Conservation (phyloP, 2,113 vertebrate species). For the Clinocottus analis region DNA sequence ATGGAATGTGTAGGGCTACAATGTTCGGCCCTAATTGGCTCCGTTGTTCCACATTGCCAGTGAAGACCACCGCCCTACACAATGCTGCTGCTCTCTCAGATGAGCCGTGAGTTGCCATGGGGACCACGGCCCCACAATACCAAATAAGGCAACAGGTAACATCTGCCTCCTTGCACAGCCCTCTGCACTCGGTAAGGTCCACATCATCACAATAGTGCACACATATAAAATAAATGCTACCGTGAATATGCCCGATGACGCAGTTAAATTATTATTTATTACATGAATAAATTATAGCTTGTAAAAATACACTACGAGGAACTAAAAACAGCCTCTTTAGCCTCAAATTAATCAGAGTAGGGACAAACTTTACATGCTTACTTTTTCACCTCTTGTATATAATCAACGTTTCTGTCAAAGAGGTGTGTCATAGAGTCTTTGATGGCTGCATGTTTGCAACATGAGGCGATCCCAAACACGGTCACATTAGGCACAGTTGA, state of each 20-base stretch:
- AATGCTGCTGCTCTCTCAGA: slow-evolving; percentile 64
- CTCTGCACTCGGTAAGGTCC: slow-evolving; percentile 52
- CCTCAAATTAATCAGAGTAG: neutral
- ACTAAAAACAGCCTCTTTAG: neutral
- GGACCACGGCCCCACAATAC: slow-evolving; percentile 72
- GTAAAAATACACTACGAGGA: neutral
- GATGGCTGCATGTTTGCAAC: slow-evolving; percentile 96
- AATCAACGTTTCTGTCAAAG: slow-evolving; percentile 95
- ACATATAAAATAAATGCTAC: neutral
- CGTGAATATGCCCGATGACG: neutral
- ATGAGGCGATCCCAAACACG: slow-evolving; percentile 95
- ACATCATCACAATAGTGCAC: slow-evolving; percentile 45
- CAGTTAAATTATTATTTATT: neutral
- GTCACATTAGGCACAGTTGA: slow-evolving; percentile 92
- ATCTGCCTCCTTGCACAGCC: slow-evolving; percentile 70
- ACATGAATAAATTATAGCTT: neutral
- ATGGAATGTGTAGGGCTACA: slow-evolving; percentile 35
- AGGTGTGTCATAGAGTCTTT: slow-evolving; percentile 94
- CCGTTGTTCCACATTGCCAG: slow-evolving; percentile 58
- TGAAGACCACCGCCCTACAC: slow-evolving; percentile 65
- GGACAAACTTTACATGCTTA: slow-evolving; percentile 78
- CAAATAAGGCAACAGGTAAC: slow-evolving; percentile 77
- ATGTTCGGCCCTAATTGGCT: slow-evolving; percentile 55
- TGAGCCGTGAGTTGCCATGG: slow-evolving; percentile 81
- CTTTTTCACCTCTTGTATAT: slow-evolving; percentile 97